Percentiles rank a stretch among this genome's conserved stretches.
phyloP scores from a whole-genome alignment of 2,888 invertebrate genomes.

The Cheiracanthium punctorium region DNA sequence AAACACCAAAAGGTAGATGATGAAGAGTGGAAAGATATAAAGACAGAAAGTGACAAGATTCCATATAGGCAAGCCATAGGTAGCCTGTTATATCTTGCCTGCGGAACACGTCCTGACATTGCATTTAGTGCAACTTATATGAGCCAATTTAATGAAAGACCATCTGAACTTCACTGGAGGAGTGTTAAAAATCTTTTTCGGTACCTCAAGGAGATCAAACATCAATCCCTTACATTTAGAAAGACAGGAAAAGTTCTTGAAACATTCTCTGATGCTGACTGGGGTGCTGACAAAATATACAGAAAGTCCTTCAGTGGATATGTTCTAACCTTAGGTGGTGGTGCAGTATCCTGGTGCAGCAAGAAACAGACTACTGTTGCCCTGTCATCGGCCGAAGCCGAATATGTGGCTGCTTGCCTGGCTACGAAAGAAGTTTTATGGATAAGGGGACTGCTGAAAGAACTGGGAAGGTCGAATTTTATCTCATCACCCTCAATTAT shows the following conservation, averaged over 20 bases:
- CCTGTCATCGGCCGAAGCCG: slow-evolving; percentile 70
- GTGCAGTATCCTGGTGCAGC: slow-evolving; percentile 2
- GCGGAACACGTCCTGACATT: neutral
- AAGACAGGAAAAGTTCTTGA: slow-evolving; percentile 9
- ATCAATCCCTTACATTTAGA: neutral
- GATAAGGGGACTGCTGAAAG: neutral
- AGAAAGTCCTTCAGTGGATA: neutral
- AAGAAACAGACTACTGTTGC: slow-evolving; percentile 70
- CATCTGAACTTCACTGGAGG: neutral
- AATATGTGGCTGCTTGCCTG: slow-evolving; percentile 34
- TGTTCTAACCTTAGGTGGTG: neutral
- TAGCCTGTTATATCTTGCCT: neutral
- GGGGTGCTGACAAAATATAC: slow-evolving; percentile 37
- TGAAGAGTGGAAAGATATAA: slow-evolving; percentile 3
- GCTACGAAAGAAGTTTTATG: neutral
- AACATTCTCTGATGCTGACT: neutral
- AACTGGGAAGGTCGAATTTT: neutral
- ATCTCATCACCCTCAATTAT: neutral
- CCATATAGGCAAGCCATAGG: neutral
- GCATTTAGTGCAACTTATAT: neutral
- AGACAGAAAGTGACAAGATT: neutral
- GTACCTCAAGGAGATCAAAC: neutral
- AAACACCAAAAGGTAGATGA: slow-evolving; percentile 1
- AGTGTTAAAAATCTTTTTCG: neutral
- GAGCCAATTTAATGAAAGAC: neutral